Percentiles rank a stretch among this genome's conserved stretches.
Evolutionary conservation across 2,797 vertebrate species (phyloP).

Genomic region (Gorsachius magnificus): DNA sequence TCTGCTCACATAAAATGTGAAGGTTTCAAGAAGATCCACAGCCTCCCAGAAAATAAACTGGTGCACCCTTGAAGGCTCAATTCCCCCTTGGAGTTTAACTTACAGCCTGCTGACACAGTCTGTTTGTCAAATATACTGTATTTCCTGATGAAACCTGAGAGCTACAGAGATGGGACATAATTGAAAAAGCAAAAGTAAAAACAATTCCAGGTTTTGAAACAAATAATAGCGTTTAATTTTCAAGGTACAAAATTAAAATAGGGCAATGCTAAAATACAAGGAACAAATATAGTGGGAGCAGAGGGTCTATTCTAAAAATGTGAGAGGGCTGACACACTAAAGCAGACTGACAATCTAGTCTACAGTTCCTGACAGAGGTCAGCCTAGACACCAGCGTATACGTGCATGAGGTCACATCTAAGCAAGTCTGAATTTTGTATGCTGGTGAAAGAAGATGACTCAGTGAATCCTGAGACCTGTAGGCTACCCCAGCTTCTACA

Average conservation of each 20-base stretch:
- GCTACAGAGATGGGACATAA: neutral
- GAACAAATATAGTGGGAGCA: neutral
- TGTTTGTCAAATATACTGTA: neutral
- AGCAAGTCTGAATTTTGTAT: neutral
- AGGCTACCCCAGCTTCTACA: neutral
- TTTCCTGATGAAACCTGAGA: neutral
- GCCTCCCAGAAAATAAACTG: neutral
- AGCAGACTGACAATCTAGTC: neutral
- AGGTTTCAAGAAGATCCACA: neutral
- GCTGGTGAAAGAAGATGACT: conserved; percentile 2
- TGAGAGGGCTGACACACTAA: neutral
- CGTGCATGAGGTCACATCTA: neutral
- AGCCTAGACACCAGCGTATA: neutral
- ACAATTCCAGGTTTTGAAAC: neutral
- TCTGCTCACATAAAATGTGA: neutral
- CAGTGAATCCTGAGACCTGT: neutral
- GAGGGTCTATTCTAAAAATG: neutral
- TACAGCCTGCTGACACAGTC: neutral
- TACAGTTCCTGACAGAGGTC: neutral
- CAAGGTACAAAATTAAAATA: neutral
- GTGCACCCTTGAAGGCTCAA: neutral
- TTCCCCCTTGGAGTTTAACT: neutral
- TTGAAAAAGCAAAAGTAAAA: neutral
- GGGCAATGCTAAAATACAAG: neutral
- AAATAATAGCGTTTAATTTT: neutral